Conservation (phyloP, 2,113 vertebrate species). For the Petrocephalus microphthalmus region DNA sequence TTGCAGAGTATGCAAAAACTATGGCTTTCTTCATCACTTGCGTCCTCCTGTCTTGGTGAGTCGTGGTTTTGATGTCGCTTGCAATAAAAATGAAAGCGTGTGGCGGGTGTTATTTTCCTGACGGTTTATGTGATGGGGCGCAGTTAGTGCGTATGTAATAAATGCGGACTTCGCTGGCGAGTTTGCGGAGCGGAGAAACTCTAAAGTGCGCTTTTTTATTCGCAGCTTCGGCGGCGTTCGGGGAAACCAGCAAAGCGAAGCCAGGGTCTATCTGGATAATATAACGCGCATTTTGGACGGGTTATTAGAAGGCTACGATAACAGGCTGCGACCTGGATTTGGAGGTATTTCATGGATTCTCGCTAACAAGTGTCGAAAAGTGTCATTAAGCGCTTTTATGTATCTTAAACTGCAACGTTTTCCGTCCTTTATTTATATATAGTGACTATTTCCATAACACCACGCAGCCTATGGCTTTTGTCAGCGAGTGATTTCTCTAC, state of each 20-base stretch:
- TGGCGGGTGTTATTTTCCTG: neutral
- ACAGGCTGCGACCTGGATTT: constrained; percentile 85
- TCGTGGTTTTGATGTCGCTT: constrained; percentile 34
- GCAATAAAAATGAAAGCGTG: neutral
- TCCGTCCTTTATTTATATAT: neutral
- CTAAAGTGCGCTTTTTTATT: constrained; percentile 34
- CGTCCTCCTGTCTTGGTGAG: constrained; percentile 73
- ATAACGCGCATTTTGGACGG: constrained; percentile 86
- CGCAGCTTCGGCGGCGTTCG: constrained; percentile 61
- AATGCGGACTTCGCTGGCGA: neutral
- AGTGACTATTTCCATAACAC: neutral
- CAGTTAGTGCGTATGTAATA: neutral
- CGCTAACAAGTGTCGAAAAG: neutral
- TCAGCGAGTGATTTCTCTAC: neutral
- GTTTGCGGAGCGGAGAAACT: constrained; percentile 26
- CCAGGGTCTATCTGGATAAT: constrained; percentile 76
- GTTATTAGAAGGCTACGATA: constrained; percentile 90
- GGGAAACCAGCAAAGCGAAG: constrained; percentile 54
- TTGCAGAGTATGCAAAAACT: constrained; percentile 48
- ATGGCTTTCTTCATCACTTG: constrained; percentile 75
- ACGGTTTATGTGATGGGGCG: neutral
- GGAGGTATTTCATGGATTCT: constrained; percentile 63
- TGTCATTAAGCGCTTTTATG: neutral
- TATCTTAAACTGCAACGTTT: neutral
- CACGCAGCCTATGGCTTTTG: neutral